Percentiles rank a stretch among this genome's conserved stretches.
Evolutionary conservation across 2,797 vertebrate genomes (phyloP).

Genomic region (Poecilia picta): DNA sequence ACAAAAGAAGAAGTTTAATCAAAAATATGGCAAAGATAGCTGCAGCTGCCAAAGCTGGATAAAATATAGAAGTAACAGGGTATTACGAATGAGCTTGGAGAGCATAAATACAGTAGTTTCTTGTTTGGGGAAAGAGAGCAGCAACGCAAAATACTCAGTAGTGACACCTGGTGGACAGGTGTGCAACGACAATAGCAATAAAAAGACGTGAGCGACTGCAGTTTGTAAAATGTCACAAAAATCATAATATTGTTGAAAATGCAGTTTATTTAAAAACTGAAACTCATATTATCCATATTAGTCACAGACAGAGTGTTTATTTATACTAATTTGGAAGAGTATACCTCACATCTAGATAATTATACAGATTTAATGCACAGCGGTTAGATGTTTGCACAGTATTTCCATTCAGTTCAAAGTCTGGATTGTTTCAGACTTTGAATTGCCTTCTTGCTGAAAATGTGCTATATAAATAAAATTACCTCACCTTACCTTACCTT

Average conservation of each 20-base stretch:
- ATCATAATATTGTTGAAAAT: background rate
- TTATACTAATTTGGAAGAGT: background rate
- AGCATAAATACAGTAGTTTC: background rate
- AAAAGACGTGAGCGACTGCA: background rate
- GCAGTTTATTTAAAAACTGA: background rate
- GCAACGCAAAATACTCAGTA: background rate
- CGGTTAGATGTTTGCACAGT: background rate
- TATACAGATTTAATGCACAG: background rate
- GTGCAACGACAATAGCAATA: slow-evolving; percentile 5
- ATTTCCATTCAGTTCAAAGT: background rate
- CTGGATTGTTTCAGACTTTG: too few relatives aligned
- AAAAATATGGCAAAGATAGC: background rate
- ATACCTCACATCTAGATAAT: background rate
- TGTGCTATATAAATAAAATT: too few relatives aligned
- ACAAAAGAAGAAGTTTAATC: background rate
- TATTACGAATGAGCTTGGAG: slow-evolving; percentile 1
- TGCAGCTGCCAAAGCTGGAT: background rate
- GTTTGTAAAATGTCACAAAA: background rate
- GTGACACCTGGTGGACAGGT: slow-evolving; percentile 30
- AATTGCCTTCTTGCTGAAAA: too few relatives aligned
- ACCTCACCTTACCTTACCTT: too few relatives aligned
- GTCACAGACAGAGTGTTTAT: background rate
- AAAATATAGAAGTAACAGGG: background rate
- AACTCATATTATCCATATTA: background rate
- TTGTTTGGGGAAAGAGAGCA: background rate